Evolutionary conservation across 2,797 vertebrate genomes (phyloP).

Genomic region (Acipenser oxyrinchus): DNA sequence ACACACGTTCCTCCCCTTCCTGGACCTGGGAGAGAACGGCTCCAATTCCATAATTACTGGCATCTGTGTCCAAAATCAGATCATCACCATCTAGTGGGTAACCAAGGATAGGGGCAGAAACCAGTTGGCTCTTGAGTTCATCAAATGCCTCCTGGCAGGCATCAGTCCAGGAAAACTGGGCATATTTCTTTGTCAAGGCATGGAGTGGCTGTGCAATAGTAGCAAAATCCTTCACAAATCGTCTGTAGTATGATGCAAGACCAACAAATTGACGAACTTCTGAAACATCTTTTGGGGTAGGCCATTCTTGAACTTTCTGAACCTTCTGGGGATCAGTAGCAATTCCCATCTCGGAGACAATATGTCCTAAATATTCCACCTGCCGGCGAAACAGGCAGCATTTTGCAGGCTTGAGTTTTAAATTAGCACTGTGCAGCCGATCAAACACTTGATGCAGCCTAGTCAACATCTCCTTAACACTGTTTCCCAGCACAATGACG

Average conservation of each 20-base stretch:
- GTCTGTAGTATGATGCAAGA: conserved; percentile 18
- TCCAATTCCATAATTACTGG: background rate
- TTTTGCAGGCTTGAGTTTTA: conserved; percentile 27
- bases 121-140: background rate
- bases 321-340: conserved; percentile 14
- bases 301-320: conserved; percentile 16
- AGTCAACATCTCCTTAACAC: conserved; percentile 50
- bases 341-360: too few relatives aligned
- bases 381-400: too few relatives aligned
- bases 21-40: background rate
- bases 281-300: background rate
- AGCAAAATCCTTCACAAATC: conserved; percentile 12
- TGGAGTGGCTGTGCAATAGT: background rate
- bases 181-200: background rate
- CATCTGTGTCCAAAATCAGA: background rate
- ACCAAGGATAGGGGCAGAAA: background rate
- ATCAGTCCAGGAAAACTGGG: background rate
- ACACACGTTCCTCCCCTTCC: background rate
- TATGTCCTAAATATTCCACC: conserved; percentile 14
- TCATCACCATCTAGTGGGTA: background rate
- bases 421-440: conserved; percentile 41
- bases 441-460: conserved; percentile 41
- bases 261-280: conserved; percentile 20
- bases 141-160: background rate
- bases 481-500: conserved; percentile 49